Base-by-base conservation (phyloP, 2,113 vertebrate species). In the Machaerirhynchus nigripectus region DNA sequence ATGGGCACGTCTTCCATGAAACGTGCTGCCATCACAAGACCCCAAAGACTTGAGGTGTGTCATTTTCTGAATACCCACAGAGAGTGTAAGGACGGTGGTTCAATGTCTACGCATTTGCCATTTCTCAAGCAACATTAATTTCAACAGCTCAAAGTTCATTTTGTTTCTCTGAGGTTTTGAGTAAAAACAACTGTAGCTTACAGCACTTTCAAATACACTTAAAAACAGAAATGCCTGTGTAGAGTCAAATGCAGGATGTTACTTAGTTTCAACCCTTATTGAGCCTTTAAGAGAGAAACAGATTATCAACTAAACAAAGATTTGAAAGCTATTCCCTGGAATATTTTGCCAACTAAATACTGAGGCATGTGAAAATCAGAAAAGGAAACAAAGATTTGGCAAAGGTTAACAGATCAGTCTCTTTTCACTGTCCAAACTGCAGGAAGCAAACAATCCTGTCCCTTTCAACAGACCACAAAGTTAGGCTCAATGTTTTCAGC, bases 351-450 rank as follows among this genome's bases (percentile, higher is more conserved):
- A 75, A n/a, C 44, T 73, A 55, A 88, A 77, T 42, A 53, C 3
- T 39, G 55, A 91, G 56, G 59, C 71, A 77, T 67, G 40, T 52
- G 47, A 86, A 80, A 94, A 74, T 27, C 73, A 90, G 79, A 78
- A 73, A 92, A 84, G 42, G 76, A 92, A 93, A 85, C 79, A 85
- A 93, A 80, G 75, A 88, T 68, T 63, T 78, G 73, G 74, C 60
- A 73, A 88, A 79, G 68, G 81, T 75, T 90, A 74, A 82, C 26
- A 65, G 22, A 80, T 81, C 37, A 31, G 46, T 28, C 39, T 87
- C 49, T 90, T 82, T 92, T 76, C 59, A 70, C 37, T 80, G 17
- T 42, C 84, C 83, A 60, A 81, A 90, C 60, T 77, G 53, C 2
- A 5, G 60, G 92, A 94, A 84, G 64, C 44, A 75, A 75, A 92